Evolutionary conservation across 2,113 vertebrate genomes (phyloP).

Genomic region (Atlantisia rogersi): DNA sequence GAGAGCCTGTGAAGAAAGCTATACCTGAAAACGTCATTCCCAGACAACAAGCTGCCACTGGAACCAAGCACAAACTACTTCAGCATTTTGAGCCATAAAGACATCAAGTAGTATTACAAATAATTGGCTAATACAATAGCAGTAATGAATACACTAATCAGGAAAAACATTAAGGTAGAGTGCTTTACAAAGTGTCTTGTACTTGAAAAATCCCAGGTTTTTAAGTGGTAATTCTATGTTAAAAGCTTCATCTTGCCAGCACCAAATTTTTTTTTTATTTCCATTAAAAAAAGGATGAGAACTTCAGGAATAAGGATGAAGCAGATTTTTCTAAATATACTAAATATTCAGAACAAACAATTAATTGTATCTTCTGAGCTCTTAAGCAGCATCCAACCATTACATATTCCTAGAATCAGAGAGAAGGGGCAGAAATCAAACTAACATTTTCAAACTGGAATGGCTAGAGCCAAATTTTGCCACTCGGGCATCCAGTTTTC

Average conservation of each 20-base stretch:
- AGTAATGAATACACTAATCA: background rate
- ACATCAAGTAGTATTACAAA: background rate
- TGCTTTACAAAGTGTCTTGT: background rate
- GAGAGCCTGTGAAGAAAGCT: background rate
- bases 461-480: background rate
- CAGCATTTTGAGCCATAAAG: background rate
- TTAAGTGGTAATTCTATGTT: background rate
- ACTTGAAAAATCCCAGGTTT: background rate
- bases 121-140: background rate
- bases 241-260: background rate
- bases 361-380: background rate
- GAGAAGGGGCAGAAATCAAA: background rate
- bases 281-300: background rate
- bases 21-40: slow-evolving; percentile 44
- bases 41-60: background rate
- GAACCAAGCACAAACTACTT: background rate
- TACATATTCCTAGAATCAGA: background rate
- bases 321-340: background rate
- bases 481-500: background rate
- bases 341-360: background rate
- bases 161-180: background rate
- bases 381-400: background rate
- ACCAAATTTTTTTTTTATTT: background rate
- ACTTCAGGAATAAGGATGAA: background rate
- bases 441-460: background rate